A percentile compares a stretch with the other conserved stretches of the same genome.
These are phyloP conservation scores for Psilopogon haemacephalus DNA, from an alignment of 2,113 vertebrate species.

Conservation along the genomic window DNA sequence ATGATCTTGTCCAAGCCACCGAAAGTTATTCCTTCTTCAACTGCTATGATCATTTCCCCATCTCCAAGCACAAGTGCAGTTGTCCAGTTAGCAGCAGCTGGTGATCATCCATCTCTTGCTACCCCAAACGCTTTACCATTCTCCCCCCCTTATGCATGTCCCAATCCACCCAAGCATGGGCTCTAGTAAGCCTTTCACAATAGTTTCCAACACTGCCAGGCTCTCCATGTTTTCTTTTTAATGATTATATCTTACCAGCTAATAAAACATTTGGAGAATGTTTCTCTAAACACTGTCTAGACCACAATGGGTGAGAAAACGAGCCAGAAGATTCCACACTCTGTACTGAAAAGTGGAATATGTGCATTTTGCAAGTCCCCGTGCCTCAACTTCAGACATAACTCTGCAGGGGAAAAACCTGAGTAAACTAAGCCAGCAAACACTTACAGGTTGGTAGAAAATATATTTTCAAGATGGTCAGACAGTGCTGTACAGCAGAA, in stretches of 20 bases:
- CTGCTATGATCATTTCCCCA: rapidly evolving
- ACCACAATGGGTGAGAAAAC: neutral
- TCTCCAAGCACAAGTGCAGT: neutral
- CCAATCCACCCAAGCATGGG: neutral
- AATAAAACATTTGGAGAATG: neutral
- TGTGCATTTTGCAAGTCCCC: neutral
- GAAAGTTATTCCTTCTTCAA: neutral
- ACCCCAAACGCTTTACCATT: neutral
- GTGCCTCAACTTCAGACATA: neutral
- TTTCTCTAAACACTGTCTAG: neutral
- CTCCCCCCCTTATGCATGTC: neutral
- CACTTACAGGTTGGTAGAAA: neutral
- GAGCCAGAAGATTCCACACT: neutral
- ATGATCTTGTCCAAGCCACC: neutral
- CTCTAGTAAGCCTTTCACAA: neutral
- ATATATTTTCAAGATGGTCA: neutral
- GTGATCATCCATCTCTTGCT: neutral
- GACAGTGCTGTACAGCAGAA: neutral
- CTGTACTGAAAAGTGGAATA: neutral
- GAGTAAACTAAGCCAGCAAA: neutral
- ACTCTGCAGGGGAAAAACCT: neutral
- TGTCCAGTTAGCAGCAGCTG: neutral
- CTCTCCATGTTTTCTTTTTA: neutral
- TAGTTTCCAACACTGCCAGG: neutral
- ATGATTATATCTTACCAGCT: neutral